These are phyloP conservation scores for Anguilla japonica DNA, from an alignment of 2,113 vertebrate genomes.

Conservation along the genomic window DNA sequence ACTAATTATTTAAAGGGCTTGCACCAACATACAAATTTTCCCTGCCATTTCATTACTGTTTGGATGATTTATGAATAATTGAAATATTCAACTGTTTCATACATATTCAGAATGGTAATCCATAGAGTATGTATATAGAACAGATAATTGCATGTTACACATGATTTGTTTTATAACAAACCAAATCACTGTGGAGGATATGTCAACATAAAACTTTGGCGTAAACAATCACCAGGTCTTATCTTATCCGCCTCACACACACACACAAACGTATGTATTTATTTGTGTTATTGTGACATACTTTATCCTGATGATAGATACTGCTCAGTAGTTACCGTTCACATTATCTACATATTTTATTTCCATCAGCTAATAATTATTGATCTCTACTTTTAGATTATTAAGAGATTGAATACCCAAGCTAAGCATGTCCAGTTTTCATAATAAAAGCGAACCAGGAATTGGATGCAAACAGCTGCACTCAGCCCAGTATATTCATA, in stretches of 20 bases:
- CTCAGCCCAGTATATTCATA: background rate
- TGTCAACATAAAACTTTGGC: background rate
- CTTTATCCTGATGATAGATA: background rate
- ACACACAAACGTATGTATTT: background rate
- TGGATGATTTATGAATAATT: background rate
- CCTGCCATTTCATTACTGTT: slow-evolving; percentile 1
- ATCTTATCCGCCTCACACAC: background rate
- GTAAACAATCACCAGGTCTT: background rate
- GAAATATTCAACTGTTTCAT: background rate
- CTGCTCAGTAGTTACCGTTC: slow-evolving; percentile 36
- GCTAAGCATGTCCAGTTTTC: background rate
- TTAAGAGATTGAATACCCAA: background rate
- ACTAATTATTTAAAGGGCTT: slow-evolving; percentile 51
- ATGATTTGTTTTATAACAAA: background rate
- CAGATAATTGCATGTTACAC: background rate
- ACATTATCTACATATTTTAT: too few species aligned
- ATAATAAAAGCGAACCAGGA: background rate
- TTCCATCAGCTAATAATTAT: background rate
- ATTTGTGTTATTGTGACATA: background rate
- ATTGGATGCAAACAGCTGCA: background rate
- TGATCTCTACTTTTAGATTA: too few species aligned
- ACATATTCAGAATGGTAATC: background rate
- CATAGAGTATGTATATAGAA: background rate
- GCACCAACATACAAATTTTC: slow-evolving; percentile 38
- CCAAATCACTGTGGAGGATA: background rate